Evolutionary conservation across 2,888 invertebrate genomes (phyloP).

Genomic region (Zygothrica quintamaculata): DNA sequence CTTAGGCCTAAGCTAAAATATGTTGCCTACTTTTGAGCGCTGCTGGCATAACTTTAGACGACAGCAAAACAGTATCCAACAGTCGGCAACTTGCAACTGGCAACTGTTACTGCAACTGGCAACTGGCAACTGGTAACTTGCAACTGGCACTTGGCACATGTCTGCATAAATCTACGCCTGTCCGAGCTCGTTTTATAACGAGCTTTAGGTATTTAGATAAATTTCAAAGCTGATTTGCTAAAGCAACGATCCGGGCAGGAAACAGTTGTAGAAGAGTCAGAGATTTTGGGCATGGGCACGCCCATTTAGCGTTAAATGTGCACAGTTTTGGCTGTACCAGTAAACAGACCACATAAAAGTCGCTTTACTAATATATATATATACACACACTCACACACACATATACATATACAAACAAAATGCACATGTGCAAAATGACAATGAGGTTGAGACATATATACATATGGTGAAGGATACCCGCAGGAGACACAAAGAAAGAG

Average conservation of each 20-base stretch:
- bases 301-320: constrained; percentile 71
- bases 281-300: constrained; percentile 29
- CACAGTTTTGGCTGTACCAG: constrained; percentile 59
- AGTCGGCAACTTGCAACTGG: constrained; percentile 35
- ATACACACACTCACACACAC: constrained; percentile 33
- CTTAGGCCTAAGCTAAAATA: constrained; percentile 59
- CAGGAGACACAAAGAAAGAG: constrained; percentile 22
- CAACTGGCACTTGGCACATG: constrained; percentile 62
- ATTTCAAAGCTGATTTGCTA: constrained; percentile 77
- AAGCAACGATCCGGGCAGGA: constrained; percentile 18
- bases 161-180: constrained; percentile 71
- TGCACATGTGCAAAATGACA: constrained; percentile 71
- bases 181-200: constrained; percentile 66
- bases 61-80: too few species aligned
- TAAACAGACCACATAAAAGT: constrained; percentile 74
- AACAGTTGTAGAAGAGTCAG: neutral
- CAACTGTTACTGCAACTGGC: constrained; percentile 21
- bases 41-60: constrained; percentile 34
- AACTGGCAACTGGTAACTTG: constrained; percentile 37
- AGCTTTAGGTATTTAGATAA: constrained; percentile 79
- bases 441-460: constrained; percentile 51
- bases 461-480: constrained; percentile 10
- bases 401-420: constrained; percentile 35
- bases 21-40: constrained; percentile 61
- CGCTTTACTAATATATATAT: constrained; percentile 51